Conservation (phyloP, 2,113 vertebrate species). For the Parotia lawesii region DNA sequence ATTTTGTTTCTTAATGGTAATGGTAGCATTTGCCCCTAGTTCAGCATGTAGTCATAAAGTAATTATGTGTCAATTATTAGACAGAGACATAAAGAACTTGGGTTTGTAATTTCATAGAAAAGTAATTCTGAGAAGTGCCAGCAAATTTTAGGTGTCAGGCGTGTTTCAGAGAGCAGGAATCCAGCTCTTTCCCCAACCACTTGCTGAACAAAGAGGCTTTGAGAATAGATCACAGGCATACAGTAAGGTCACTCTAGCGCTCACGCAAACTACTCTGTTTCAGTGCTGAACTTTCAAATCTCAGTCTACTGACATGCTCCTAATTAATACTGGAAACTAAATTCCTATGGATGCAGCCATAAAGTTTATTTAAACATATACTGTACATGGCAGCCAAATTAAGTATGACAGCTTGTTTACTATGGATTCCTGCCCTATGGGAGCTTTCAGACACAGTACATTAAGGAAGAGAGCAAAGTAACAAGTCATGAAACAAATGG, state of each 20-base stretch:
- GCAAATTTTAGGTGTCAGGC: neutral
- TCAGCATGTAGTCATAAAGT: neutral
- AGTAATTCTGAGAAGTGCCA: neutral
- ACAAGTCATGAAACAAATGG: neutral
- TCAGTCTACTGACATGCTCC: neutral
- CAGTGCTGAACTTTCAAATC: neutral
- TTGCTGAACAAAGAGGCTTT: neutral
- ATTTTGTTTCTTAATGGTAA: neutral
- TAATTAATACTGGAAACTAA: neutral
- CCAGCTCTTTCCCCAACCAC: neutral
- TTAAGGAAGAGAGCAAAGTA: conserved; percentile 14
- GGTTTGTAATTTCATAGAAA: neutral
- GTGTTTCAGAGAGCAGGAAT: neutral
- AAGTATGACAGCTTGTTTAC: conserved; percentile 42
- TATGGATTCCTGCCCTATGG: neutral
- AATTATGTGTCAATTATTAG: neutral
- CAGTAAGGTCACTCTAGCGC: neutral
- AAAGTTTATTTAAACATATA: neutral
- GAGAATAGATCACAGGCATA: neutral
- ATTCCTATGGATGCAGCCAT: neutral
- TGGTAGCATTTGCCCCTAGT: neutral
- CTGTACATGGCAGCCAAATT: neutral
- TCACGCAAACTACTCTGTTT: neutral
- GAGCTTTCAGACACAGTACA: conserved; percentile 26
- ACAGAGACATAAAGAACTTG: neutral